A percentile compares a stretch with the other conserved stretches of the same genome.
Conservation (phyloP, 2,113 vertebrate genomes). For the Circaetus gallicus region DNA sequence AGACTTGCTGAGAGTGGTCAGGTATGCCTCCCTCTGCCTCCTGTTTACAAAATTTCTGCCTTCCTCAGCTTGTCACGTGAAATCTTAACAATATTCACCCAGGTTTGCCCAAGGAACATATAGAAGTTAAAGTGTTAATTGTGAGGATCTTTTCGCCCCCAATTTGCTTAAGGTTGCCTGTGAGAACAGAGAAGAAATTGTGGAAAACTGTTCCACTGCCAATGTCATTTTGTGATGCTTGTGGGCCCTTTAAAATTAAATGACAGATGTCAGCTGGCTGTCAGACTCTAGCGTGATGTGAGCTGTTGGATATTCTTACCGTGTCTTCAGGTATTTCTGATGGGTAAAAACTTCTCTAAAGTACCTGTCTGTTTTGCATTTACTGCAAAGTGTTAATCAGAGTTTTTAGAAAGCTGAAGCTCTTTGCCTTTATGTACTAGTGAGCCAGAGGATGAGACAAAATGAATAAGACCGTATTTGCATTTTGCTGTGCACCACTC, state of each 20-base stretch:
- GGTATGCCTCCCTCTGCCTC: neutral
- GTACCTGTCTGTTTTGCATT: neutral
- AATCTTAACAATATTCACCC: neutral
- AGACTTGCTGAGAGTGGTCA: neutral
- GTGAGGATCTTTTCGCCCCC: rapidly evolving
- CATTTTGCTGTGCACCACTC: neutral
- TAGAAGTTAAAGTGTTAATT: neutral
- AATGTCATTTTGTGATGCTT: neutral
- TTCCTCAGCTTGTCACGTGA: neutral
- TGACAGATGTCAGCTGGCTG: neutral
- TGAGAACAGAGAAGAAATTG: neutral
- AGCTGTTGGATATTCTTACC: neutral
- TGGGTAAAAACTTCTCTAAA: neutral
- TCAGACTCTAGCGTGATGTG: neutral
- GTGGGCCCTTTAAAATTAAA: neutral
- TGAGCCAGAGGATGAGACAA: neutral
- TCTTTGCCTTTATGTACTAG: neutral
- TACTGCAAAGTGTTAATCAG: neutral
- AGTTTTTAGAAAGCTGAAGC: neutral
- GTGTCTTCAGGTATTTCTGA: neutral
- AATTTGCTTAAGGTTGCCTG: neutral
- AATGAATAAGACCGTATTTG: neutral
- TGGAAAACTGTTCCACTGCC: neutral
- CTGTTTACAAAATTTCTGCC: neutral
- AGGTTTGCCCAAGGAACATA: neutral